phyloP scores from a whole-genome alignment of 2,797 vertebrate species.

The Phylloscopus collybita region DNA sequence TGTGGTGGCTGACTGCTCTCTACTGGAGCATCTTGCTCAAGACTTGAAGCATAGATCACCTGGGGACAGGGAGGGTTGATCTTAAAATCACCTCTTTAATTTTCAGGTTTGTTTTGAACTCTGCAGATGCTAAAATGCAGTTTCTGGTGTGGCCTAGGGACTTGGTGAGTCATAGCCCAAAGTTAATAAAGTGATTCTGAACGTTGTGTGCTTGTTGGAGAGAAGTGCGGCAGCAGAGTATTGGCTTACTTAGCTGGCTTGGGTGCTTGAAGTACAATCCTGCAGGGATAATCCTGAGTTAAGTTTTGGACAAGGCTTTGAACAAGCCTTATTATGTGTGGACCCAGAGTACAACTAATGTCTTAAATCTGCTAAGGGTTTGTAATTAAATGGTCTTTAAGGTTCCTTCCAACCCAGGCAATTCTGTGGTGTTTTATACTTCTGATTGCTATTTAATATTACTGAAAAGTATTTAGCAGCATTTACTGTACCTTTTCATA shows the following conservation, averaged over 20 bases:
- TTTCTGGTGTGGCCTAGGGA: background rate
- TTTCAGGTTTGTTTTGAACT: background rate
- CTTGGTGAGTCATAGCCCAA: background rate
- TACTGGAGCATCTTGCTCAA: background rate
- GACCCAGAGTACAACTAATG: background rate
- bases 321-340: background rate
- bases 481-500: background rate
- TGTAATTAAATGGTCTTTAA: background rate
- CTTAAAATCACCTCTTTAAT: background rate
- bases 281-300: background rate
- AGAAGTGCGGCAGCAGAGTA: background rate
- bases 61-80: fast-evolving
- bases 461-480: background rate
- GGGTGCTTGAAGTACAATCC: background rate
- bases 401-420: background rate
- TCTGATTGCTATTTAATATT: background rate
- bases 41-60: background rate
- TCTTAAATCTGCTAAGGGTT: background rate
- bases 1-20: background rate
- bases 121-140: background rate
- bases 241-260: background rate
- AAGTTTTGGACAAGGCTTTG: background rate
- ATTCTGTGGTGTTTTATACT: background rate
- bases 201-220: background rate
- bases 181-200: background rate